A percentile compares a stretch with the other conserved stretches of the same genome.
Evolutionary conservation across 2,797 vertebrate species (phyloP).

Genomic region (Scyliorhinus canicula): DNA sequence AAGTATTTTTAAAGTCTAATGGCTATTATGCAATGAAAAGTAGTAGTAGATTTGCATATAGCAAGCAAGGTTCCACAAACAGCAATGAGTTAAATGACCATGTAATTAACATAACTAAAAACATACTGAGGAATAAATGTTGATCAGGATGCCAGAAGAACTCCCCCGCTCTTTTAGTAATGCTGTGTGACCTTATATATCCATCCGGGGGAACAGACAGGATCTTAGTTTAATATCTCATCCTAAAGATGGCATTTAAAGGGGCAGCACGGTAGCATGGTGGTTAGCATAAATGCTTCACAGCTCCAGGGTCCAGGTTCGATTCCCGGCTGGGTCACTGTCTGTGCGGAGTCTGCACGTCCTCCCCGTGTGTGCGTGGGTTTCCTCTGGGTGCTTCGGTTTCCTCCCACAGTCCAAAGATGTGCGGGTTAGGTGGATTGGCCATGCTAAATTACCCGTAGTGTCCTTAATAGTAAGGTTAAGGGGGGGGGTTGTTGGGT

Average conservation of each 20-base stretch:
- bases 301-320: no score
- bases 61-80: background rate
- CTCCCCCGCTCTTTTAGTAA: background rate
- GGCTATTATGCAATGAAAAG: background rate
- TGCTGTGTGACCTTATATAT: background rate
- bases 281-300: no score
- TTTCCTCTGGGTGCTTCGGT: no score
- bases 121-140: background rate
- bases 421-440: no score
- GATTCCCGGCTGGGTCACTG: no score
- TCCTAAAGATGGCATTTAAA: background rate
- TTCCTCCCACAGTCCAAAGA: no score
- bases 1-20: background rate
- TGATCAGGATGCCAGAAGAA: background rate
- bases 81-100: background rate
- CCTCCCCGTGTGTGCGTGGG: no score
- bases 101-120: background rate
- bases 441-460: no score
- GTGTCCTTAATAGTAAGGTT: no score
- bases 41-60: background rate
- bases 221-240: background rate
- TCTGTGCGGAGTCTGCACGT: no score
- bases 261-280: no score
- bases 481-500: no score
- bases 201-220: background rate